Percentiles rank a stretch among this genome's conserved stretches.
Conservation (phyloP, 2,113 vertebrate genomes). For the Cynocephalus volans region DNA sequence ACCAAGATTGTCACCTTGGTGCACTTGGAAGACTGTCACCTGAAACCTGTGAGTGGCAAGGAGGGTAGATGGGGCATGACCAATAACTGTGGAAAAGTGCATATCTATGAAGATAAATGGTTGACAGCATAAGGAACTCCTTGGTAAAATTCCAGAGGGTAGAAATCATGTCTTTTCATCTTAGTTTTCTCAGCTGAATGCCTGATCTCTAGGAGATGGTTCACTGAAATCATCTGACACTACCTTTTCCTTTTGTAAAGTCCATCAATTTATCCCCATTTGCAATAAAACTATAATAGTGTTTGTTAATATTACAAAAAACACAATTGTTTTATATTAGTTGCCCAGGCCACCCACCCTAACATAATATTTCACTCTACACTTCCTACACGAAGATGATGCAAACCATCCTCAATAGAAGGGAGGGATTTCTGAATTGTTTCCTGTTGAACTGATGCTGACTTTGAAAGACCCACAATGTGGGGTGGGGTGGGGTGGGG, state of each 20-base stretch:
- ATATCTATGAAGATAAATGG: background rate
- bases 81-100: background rate
- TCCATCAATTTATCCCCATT: background rate
- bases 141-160: background rate
- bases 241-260: background rate
- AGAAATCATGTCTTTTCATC: background rate
- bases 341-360: background rate
- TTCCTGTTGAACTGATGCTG: background rate
- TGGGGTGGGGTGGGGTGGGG: background rate
- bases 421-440: background rate
- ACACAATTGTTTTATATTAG: background rate
- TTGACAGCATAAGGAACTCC: background rate
- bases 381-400: background rate
- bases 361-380: background rate
- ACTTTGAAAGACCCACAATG: background rate
- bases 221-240: background rate
- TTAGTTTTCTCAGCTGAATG: background rate
- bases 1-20: background rate
- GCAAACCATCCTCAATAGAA: background rate
- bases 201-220: background rate
- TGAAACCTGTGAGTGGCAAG: background rate
- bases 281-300: background rate
- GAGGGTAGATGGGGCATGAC: accelerated
- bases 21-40: background rate
- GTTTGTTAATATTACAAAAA: background rate